A percentile compares a stretch with the other conserved stretches of the same genome.
phyloP scores from a whole-genome alignment of 2,888 invertebrate species.

The Odontocerum albicorne region DNA sequence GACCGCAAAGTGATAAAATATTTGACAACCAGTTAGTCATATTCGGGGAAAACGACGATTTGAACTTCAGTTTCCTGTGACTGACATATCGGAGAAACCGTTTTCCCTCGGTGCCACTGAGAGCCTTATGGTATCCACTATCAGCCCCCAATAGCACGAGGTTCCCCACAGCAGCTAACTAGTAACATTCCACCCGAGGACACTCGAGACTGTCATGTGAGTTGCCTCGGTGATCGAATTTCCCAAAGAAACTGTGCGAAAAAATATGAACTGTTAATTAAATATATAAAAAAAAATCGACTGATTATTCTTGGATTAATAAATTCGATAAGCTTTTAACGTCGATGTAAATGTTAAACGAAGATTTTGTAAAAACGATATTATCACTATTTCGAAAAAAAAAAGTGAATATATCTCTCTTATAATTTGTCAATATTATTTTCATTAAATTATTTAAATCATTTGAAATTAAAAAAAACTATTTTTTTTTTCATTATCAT shows the following conservation, averaged over 20 bases:
- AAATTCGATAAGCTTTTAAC: no score
- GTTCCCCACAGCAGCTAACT: slow-evolving; percentile 24
- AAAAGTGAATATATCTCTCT: no score
- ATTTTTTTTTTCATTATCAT: no score
- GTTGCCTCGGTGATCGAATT: slow-evolving; percentile 5
- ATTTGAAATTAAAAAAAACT: no score
- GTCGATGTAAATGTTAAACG: no score
- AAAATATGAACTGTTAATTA: neutral
- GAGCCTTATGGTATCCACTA: slow-evolving; percentile 25
- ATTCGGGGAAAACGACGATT: slow-evolving; percentile 52
- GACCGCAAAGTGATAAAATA: slow-evolving; percentile 45
- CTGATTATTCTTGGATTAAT: neutral
- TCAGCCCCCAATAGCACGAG: slow-evolving; percentile 27
- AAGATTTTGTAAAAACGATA: no score
- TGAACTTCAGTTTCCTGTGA: slow-evolving; percentile 60
- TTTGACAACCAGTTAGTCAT: slow-evolving; percentile 48
- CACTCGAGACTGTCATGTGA: slow-evolving; percentile 27
- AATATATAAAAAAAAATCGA: neutral
- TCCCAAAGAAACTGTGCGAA: slow-evolving; percentile 4
- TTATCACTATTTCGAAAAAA: no score
- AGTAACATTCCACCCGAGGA: slow-evolving; percentile 24
- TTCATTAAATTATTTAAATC: no score
- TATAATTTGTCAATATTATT: no score
- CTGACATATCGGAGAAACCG: slow-evolving; percentile 24
- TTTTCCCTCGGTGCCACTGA: slow-evolving; percentile 17